Conservation (phyloP, 1,140 invertebrate species). For the Cryptotermes secundus region DNA sequence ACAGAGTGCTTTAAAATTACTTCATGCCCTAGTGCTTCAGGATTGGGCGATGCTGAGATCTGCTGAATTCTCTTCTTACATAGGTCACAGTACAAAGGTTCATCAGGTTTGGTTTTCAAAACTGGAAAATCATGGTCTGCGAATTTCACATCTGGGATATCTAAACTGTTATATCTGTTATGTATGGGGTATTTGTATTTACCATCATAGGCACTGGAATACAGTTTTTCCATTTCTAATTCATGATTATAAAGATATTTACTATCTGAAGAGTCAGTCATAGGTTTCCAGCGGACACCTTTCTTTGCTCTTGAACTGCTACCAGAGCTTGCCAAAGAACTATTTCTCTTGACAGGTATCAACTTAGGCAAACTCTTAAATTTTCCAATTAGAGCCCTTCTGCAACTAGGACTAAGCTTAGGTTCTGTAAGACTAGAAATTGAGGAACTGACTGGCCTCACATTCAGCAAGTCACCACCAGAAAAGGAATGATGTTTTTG, state of each 20-base stretch:
- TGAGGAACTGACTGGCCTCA: background rate
- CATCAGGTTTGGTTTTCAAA: background rate
- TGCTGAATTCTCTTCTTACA: background rate
- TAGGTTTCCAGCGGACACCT: slow-evolving; percentile 42
- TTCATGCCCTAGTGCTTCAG: background rate
- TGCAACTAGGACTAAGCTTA: background rate
- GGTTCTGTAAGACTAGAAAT: background rate
- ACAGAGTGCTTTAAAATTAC: background rate
- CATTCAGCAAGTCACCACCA: background rate
- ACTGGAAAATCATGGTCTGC: background rate
- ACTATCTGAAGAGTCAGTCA: background rate
- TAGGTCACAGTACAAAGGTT: background rate
- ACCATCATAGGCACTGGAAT: background rate
- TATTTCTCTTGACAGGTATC: background rate
- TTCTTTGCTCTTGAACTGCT: slow-evolving; percentile 40
- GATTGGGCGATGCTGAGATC: background rate
- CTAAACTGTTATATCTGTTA: background rate
- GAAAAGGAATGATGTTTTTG: background rate
- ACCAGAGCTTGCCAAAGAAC: slow-evolving; percentile 24
- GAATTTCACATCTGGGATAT: background rate
- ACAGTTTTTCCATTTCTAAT: background rate
- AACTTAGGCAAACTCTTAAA: background rate
- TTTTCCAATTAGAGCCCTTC: background rate
- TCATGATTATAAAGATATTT: background rate
- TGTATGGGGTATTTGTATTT: background rate